Evolutionary conservation across 2,888 invertebrate species (phyloP).

Genomic region (Drosophila kuntzei): DNA sequence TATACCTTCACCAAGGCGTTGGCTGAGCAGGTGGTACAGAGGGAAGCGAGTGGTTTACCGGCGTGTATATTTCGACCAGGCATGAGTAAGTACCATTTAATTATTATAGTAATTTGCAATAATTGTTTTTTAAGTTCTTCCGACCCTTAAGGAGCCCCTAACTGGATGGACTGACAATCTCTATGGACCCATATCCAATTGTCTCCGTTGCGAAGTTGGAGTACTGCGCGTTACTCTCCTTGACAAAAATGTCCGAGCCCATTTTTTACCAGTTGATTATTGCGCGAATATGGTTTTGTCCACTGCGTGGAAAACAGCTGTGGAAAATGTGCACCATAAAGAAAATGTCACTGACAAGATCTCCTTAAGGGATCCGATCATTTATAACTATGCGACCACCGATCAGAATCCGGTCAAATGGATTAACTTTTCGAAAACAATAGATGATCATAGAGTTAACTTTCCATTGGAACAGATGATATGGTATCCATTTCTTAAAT

Average conservation of each 20-base stretch:
- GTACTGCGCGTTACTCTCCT: constrained; percentile 86
- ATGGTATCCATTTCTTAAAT: too few species aligned
- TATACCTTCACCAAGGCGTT: constrained; percentile 90
- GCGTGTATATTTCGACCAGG: constrained; percentile 82
- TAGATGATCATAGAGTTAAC: not conserved
- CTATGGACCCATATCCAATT: constrained; percentile 87
- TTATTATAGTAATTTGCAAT: not conserved
- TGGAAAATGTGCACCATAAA: not conserved
- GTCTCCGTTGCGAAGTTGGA: constrained; percentile 87
- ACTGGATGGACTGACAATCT: constrained; percentile 90
- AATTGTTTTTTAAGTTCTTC: constrained; percentile 45
- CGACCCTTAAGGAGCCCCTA: constrained; percentile 86
- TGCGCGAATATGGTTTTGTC: constrained; percentile 85
- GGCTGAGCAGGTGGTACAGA: constrained; percentile 88
- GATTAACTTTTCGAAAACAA: not conserved
- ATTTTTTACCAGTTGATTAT: constrained; percentile 86
- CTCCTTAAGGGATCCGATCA: not conserved
- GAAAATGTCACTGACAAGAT: not conserved
- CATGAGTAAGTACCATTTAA: constrained; percentile 16
- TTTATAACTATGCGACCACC: constrained; percentile 10
- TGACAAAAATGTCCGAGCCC: constrained; percentile 75
- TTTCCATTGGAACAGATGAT: too few species aligned
- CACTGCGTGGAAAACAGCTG: constrained; percentile 85
- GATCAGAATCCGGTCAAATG: constrained; percentile 2
- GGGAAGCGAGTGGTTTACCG: constrained; percentile 87